A percentile compares a stretch with the other conserved stretches of the same genome.
Evolutionary conservation across 2,888 invertebrate species (phyloP).

Genomic region (Agonopterix alstromeriana): DNA sequence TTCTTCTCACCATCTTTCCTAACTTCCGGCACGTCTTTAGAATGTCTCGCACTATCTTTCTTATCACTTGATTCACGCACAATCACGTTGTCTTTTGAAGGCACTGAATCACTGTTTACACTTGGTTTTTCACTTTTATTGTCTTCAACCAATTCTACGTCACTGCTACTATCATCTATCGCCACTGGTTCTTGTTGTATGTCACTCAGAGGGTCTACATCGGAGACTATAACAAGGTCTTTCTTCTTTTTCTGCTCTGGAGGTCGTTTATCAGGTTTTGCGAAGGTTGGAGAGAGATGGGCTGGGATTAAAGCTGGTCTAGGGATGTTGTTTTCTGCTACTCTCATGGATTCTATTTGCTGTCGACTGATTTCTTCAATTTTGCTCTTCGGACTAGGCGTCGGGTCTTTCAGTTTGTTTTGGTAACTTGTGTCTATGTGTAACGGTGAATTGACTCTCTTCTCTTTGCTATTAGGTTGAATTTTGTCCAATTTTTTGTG

Average conservation of each 20-base stretch:
- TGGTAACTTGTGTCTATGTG: constrained; percentile 53
- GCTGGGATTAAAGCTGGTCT: constrained; percentile 54
- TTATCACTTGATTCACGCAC: constrained; percentile 25
- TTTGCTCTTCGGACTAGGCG: constrained; percentile 41
- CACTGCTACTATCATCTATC: constrained; percentile 69
- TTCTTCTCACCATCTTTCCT: constrained; percentile 25
- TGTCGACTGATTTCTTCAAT: constrained; percentile 47
- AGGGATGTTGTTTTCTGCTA: constrained; percentile 58
- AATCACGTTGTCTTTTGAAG: constrained; percentile 51
- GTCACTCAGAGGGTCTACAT: constrained; percentile 54
- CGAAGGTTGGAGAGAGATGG: constrained; percentile 61
- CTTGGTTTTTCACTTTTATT: constrained; percentile 19
- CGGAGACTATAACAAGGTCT: constrained; percentile 56
- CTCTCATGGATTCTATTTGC: constrained; percentile 52
- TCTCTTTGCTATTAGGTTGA: constrained; percentile 24
- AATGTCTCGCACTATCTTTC: constrained; percentile 24
- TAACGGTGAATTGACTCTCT: constrained; percentile 37
- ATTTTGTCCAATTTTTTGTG: not conserved
- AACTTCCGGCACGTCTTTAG: constrained; percentile 28
- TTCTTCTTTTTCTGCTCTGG: constrained; percentile 63
- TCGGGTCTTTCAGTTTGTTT: constrained; percentile 36
- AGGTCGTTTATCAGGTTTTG: constrained; percentile 61
- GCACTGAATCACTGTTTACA: constrained; percentile 57
- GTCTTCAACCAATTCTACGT: constrained; percentile 64
- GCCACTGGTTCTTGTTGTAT: constrained; percentile 43